Evolutionary conservation across 2,888 invertebrate species (phyloP), one percentile per base, ranked within the genome.

Genomic region (Eilema griseolum): DNA sequence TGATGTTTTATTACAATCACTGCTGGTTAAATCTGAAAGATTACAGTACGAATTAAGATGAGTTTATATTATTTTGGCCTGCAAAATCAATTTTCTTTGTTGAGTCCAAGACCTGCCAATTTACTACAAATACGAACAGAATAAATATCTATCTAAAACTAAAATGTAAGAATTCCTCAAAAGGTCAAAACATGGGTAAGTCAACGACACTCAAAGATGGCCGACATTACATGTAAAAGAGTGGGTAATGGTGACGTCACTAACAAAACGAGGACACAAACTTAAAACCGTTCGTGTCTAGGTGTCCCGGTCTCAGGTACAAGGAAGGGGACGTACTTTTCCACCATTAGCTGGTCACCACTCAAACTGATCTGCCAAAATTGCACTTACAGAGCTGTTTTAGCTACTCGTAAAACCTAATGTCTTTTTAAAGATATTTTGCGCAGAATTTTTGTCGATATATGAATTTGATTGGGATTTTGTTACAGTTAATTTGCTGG

Each of bases 321-420:
- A 92, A 79, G 88, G 78, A 91, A 92, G 85, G 83, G 92, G 92
- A 85, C 86, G 85, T 76, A 89, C 80, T 72, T 76, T 74, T 71
- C 74, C 73, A 72, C 87, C 90, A 91, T 92, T 92, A 90, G 84
- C 75, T 85, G 85, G 83, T 83, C 86, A 86, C 84, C 75, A 85
- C 80, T 85, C 89, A 84, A 78, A 79, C 76, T 86, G 86, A 87
- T 85, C 85, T 78, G 82, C 79, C 79, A 81, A 83, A 87, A 86
- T 85, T 85, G 86, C 86, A 86, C 78, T 85, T 77, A 78, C 77
- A 80, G 78, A 85, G 87, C 86, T 84, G 83, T 86, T 87, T 88
- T 87, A 85, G 86, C 84, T 83, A 82, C 78, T 86, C 86, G 81
- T 86, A 83, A 86, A 86, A 80, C 74, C 75, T 84, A 82, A 86